These are phyloP conservation scores for Rosalia funebris DNA, from an alignment of 2,888 invertebrate genomes.

Conservation along the genomic window DNA sequence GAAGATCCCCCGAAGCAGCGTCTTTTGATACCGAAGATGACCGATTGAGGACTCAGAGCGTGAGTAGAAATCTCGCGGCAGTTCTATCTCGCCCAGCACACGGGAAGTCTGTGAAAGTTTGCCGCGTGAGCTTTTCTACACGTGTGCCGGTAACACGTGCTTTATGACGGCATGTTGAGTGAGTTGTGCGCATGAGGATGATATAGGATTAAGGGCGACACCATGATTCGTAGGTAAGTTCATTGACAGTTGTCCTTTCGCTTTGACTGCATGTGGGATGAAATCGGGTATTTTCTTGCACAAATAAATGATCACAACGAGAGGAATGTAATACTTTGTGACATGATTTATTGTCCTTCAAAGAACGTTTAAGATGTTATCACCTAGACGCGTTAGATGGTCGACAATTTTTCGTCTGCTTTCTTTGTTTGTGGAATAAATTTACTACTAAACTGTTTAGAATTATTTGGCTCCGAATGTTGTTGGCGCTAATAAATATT, in stretches of 20 bases:
- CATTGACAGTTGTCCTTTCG: constrained; percentile 11
- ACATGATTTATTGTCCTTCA: too few relatives aligned
- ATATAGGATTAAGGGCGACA: constrained; percentile 44
- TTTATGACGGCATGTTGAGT: constrained; percentile 33
- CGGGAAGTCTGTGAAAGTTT: constrained; percentile 57
- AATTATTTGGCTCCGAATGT: too few relatives aligned
- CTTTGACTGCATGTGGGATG: not conserved
- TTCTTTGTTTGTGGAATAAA: too few relatives aligned
- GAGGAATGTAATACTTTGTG: not conserved
- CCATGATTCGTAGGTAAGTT: constrained; percentile 46
- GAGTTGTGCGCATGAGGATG: constrained; percentile 45
- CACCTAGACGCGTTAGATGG: too few relatives aligned
- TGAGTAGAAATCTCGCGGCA: constrained; percentile 56
- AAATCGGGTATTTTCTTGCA: not conserved
- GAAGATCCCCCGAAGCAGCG: constrained; percentile 49
- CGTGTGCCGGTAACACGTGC: constrained; percentile 56
- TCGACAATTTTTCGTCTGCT: too few relatives aligned
- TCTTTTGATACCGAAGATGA: constrained; percentile 57
- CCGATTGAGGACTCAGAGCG: constrained; percentile 57
- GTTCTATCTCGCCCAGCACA: constrained; percentile 58
- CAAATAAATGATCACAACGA: not conserved
- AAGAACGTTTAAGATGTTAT: too few relatives aligned
- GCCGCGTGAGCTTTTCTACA: constrained; percentile 52
- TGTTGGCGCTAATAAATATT: too few relatives aligned
- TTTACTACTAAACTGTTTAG: too few relatives aligned